Base-by-base conservation (phyloP, 2,113 vertebrate genomes). In the Cacatua alba region DNA sequence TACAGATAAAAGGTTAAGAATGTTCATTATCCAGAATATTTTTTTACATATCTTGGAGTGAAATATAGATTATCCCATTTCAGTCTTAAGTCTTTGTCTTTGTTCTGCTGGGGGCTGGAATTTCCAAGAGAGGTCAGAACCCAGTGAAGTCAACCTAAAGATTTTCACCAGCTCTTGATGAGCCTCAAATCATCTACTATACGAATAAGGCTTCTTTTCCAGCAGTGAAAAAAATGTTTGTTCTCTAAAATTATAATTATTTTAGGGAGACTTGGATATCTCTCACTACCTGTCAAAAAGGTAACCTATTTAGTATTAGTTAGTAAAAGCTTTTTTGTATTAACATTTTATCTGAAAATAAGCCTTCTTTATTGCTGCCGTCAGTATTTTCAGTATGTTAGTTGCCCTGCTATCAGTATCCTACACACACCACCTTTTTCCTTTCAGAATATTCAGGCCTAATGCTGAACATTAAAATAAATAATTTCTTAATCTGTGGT, bases 1-100 rank as follows among this genome's bases (percentile, higher is more conserved):
- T 87, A 64, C n/a, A 87, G 63, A 75, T 91, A 81, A 90, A 94
- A 91, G 70, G 60, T 89, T 62, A 86, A 59, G 68, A 70, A 62
- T 13, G 55, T 77, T 75, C 64, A 92, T 94, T 49, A 82, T 88
- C 65, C 69, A 71, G 82, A 76, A 88, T 77, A 24, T 25, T 67
- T 70, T 68, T 81, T 41, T 86, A 49, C 55, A 35, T 16, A 52
- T 55, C 44, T 59, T 86, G 26, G 10, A 78, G 11, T 17, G 63
- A 96, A 93, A 93, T 88, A 71, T 7, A 78, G 29, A 86, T 92
- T 12, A 55, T 43, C 23, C 41, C 29, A 13, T 62, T 88, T 68
- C 67, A 82, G 79, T 72, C 37, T 86, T 48, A 20, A 49, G 33
- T 57, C 29, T 13, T 69, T 65, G 57, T 55, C 72, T 20, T 12